Evolutionary conservation across 1,140 invertebrate genomes (phyloP).

Genomic region (Hylyphantes graminicola): DNA sequence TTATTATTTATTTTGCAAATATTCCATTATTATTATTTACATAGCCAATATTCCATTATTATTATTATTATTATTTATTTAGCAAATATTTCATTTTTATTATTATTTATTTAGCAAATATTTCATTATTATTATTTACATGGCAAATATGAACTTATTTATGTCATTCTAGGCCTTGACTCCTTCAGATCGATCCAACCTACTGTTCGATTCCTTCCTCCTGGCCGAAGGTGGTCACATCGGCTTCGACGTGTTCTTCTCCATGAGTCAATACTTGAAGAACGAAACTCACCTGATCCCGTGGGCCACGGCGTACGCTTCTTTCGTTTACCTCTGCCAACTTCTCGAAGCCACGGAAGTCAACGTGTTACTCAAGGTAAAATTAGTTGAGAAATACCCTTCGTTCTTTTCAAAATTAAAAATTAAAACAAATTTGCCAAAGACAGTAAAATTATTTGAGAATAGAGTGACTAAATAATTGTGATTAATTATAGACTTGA

Average conservation of each 20-base stretch:
- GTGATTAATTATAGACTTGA: too few relatives aligned
- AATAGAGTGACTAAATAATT: too few relatives aligned
- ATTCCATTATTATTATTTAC: too few relatives aligned
- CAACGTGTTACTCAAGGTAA: conserved; percentile 74
- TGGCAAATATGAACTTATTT: neutral
- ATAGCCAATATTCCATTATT: too few relatives aligned
- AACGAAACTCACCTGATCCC: conserved; percentile 69
- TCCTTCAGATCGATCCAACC: conserved; percentile 67
- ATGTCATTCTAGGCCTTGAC: conserved; percentile 56
- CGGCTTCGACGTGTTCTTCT: conserved; percentile 66
- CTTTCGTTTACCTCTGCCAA: conserved; percentile 70
- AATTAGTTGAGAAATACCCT: too few relatives aligned
- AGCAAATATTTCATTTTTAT: too few relatives aligned
- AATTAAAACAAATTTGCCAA: too few relatives aligned
- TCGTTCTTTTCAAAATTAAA: too few relatives aligned
- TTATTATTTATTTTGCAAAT: too few relatives aligned
- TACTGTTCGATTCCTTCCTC: conserved; percentile 70
- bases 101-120: too few relatives aligned
- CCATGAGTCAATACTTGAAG: conserved; percentile 68
- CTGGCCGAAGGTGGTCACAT: conserved; percentile 68
- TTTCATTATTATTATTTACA: neutral
- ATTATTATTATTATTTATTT: too few relatives aligned
- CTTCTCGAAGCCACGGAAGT: conserved; percentile 74
- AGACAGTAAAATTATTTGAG: too few relatives aligned
- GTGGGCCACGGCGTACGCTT: conserved; percentile 68